phyloP scores from a whole-genome alignment of 2,797 vertebrate species.

The Pseudochaenichthys georgianus region DNA sequence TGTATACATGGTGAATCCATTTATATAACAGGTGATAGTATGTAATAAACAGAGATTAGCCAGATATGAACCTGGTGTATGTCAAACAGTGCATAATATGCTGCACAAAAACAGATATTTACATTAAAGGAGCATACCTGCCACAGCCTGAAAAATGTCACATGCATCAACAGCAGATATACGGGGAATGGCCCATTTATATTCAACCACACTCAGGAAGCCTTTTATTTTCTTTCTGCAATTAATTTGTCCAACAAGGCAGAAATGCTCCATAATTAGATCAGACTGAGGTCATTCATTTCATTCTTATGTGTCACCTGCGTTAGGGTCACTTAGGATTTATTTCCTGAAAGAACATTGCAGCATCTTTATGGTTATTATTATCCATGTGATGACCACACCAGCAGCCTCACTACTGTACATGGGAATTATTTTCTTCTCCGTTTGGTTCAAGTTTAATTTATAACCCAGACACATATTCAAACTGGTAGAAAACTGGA shows the following conservation, averaged over 20 bases:
- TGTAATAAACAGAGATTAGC: background rate
- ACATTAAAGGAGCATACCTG: slow-evolving; percentile 11
- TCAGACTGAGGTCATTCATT: background rate
- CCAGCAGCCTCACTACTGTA: background rate
- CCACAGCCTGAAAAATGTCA: slow-evolving; percentile 18
- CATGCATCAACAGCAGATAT: background rate
- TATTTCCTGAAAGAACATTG: background rate
- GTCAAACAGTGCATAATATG: background rate
- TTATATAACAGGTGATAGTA: background rate
- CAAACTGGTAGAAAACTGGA: no score
- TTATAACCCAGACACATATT: no score
- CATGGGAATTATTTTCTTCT: background rate
- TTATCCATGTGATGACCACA: background rate
- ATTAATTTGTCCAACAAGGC: slow-evolving; percentile 3
- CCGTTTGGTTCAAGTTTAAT: background rate
- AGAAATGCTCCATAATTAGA: background rate
- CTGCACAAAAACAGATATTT: slow-evolving; percentile 6
- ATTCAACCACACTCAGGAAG: background rate
- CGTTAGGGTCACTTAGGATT: background rate
- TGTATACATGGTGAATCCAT: background rate
- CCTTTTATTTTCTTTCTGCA: background rate
- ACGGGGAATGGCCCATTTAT: background rate
- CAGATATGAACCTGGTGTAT: slow-evolving; percentile 11
- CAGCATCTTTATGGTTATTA: background rate
- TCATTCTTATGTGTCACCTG: background rate